Evolutionary conservation across 2,797 vertebrate genomes (phyloP).

Genomic region (Serranus cabrilla): DNA sequence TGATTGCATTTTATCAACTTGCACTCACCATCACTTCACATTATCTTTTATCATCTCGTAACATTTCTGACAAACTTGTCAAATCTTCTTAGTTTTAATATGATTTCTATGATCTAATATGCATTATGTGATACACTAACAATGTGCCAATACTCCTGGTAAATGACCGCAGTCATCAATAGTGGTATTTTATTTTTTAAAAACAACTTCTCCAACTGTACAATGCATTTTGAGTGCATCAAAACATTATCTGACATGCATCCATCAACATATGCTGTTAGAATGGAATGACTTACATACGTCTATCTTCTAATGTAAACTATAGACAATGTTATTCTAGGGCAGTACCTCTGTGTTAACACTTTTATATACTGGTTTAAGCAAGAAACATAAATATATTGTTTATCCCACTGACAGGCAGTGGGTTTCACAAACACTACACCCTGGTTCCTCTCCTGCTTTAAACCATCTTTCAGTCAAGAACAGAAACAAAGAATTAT

Average conservation of each 20-base stretch:
- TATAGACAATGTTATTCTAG: conserved; percentile 63
- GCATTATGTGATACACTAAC: conserved; percentile 37
- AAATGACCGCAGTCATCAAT: conserved; percentile 47
- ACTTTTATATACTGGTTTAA: conserved; percentile 49
- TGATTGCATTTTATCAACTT: conserved; percentile 38
- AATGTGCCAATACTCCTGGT: conserved; percentile 60
- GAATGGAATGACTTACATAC: conserved; percentile 68
- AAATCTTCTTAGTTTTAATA: conserved; percentile 22
- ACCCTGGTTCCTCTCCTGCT: conserved; percentile 45
- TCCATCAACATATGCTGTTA: conserved; percentile 53
- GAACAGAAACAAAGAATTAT: conserved; percentile 87
- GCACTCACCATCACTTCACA: conserved; percentile 30
- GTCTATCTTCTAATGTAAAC: conserved; percentile 70
- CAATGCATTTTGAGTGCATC: conserved; percentile 71
- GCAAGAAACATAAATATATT: conserved; percentile 58
- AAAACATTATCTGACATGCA: conserved; percentile 62
- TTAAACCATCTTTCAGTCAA: conserved; percentile 67
- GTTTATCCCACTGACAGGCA: conserved; percentile 20
- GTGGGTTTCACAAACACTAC: conserved; percentile 43
- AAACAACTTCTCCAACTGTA: conserved; percentile 47
- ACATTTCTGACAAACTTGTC: conserved; percentile 32
- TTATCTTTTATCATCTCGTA: conserved; percentile 33
- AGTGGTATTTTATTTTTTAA: conserved; percentile 51
- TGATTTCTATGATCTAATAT: conserved; percentile 44
- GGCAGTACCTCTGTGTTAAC: conserved; percentile 68